Conservation (phyloP, 2,888 invertebrate genomes). For the Biston stratarius region DNA sequence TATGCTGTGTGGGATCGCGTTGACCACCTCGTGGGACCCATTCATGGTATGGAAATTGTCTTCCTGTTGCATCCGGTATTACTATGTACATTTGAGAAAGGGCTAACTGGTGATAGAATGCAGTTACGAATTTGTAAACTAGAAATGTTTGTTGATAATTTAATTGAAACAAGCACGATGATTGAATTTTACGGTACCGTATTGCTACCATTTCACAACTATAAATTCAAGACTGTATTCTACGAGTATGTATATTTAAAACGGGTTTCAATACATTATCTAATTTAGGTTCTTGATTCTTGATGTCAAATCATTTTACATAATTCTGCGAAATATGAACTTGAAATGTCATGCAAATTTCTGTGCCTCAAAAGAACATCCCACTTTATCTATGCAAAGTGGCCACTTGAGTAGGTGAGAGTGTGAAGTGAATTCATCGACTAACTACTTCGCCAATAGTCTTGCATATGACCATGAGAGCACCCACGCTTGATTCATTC, state of each 20-base stretch:
- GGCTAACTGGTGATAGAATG: neutral
- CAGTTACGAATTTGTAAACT: too few relatives aligned
- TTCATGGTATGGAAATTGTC: conserved; percentile 46
- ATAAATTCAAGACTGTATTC: too few relatives aligned
- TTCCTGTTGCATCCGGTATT: conserved; percentile 46
- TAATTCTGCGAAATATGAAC: too few relatives aligned
- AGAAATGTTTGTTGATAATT: too few relatives aligned
- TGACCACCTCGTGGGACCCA: conserved; percentile 35
- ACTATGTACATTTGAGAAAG: conserved; percentile 5
- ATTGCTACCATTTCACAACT: too few relatives aligned
- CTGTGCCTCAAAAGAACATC: conserved; percentile 2
- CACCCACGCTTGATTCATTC: conserved; percentile 39
- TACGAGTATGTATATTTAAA: too few relatives aligned
- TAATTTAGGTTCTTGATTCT: too few relatives aligned
- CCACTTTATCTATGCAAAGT: conserved; percentile 26
- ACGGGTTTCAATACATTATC: too few relatives aligned
- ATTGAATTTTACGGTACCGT: too few relatives aligned
- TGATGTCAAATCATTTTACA: too few relatives aligned
- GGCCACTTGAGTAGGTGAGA: conserved; percentile 24
- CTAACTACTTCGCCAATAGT: conserved; percentile 21
- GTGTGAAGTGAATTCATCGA: conserved; percentile 26
- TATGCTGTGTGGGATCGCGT: conserved; percentile 41
- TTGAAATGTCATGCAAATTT: too few relatives aligned
- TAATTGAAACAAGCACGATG: too few relatives aligned
- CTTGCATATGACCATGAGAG: conserved; percentile 36